These are phyloP conservation scores for Cercocebus atys DNA, from an alignment of 2,113 vertebrate species.

Conservation along the genomic window DNA sequence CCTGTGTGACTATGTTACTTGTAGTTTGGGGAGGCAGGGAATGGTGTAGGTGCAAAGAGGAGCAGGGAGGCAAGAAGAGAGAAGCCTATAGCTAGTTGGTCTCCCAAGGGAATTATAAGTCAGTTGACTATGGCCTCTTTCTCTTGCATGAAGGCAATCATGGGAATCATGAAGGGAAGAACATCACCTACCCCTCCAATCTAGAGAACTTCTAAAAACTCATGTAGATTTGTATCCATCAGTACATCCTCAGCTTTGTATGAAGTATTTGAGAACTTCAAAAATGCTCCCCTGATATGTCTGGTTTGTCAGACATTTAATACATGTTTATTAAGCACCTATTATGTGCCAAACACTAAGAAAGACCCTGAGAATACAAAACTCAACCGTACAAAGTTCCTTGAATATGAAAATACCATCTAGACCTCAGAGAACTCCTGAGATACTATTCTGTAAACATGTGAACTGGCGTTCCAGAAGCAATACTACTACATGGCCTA, in stretches of 20 bases:
- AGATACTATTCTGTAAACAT: neutral
- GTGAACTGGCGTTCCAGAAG: neutral
- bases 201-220: neutral
- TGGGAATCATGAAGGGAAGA: neutral
- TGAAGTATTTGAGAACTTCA: slow-evolving; percentile 4
- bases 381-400: neutral
- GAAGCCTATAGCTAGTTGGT: neutral
- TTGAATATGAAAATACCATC: neutral
- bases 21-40: neutral
- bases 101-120: neutral
- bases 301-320: neutral
- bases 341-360: neutral
- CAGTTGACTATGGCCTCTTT: neutral
- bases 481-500: neutral
- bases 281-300: neutral
- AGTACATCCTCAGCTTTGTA: neutral
- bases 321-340: slow-evolving; percentile 1
- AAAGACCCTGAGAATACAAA: neutral
- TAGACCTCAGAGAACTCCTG: neutral
- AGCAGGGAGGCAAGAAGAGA: neutral
- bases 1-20: neutral
- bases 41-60: neutral
- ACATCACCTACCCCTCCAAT: neutral
- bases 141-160: neutral
- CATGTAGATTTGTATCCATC: neutral